Percentiles rank a stretch among this genome's conserved stretches.
Evolutionary conservation across 2,113 vertebrate species (phyloP).

Genomic region (Otus sunia): DNA sequence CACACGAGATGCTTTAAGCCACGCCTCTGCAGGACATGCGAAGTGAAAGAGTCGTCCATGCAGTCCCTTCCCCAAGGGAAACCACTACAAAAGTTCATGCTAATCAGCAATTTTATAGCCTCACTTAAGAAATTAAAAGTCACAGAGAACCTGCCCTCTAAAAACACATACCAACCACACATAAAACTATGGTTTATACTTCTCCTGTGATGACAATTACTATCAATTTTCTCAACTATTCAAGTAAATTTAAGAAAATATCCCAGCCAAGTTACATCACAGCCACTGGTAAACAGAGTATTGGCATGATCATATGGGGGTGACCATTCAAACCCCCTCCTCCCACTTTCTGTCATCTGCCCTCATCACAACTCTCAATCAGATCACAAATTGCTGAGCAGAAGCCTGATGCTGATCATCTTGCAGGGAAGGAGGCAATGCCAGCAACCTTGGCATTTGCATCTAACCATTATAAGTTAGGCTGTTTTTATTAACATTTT

Average conservation of each 20-base stretch:
- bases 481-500: not conserved
- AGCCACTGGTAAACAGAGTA: not conserved
- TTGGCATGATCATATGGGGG: not conserved
- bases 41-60: not conserved
- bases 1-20: not conserved
- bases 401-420: not conserved
- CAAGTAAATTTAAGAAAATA: not conserved
- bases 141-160: not conserved
- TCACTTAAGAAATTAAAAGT: not conserved
- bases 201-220: not conserved
- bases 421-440: not conserved
- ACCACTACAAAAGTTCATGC: not conserved
- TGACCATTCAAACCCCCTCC: not conserved
- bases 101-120: not conserved
- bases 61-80: not conserved
- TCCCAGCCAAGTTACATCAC: not conserved
- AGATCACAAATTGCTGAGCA: not conserved
- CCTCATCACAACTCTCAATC: not conserved
- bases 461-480: not conserved
- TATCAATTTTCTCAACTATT: not conserved
- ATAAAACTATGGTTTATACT: not conserved
- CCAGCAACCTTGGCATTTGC: not conserved
- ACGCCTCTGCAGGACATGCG: not conserved
- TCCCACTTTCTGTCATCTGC: not conserved
- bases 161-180: not conserved